A percentile compares a stretch with the other conserved stretches of the same genome.
Evolutionary conservation across 2,113 vertebrate species (phyloP).

Genomic region (Myotis yumanensis): DNA sequence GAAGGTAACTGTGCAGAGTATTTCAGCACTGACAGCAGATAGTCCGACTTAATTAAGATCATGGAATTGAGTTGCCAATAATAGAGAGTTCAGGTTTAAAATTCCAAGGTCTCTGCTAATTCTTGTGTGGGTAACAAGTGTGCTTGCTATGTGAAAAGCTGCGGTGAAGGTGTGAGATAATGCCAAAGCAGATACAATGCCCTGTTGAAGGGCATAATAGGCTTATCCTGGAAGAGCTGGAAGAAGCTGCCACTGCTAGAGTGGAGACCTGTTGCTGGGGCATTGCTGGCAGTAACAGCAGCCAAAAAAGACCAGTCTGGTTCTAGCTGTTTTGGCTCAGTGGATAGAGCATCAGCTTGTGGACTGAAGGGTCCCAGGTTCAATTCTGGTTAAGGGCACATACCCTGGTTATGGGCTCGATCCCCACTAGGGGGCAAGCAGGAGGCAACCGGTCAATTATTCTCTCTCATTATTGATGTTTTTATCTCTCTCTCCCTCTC

Average conservation of each 20-base stretch:
- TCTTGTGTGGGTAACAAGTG: background rate
- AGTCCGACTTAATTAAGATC: background rate
- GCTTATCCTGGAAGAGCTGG: background rate
- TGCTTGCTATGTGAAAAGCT: background rate
- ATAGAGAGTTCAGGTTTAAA: background rate
- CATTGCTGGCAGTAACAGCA: background rate
- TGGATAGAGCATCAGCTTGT: too few relatives aligned
- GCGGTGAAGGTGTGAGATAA: background rate
- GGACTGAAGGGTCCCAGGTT: too few relatives aligned
- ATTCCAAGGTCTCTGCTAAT: background rate
- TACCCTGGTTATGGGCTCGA: too few relatives aligned
- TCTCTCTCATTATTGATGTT: too few relatives aligned
- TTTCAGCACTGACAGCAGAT: accelerated
- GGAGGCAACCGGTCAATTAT: too few relatives aligned
- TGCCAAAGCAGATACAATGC: background rate
- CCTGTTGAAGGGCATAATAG: background rate
- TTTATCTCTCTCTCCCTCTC: too few relatives aligned
- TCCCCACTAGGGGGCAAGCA: too few relatives aligned
- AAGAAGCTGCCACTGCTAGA: background rate
- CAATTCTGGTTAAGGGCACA: too few relatives aligned
- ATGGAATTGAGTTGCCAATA: background rate
- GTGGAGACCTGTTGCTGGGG: background rate
- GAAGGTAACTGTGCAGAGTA: background rate
- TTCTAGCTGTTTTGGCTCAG: too few relatives aligned
- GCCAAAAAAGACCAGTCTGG: background rate